Evolutionary conservation across 2,113 vertebrate genomes (phyloP), one percentile per base, ranked within the genome.

Genomic region (Grus americana): DNA sequence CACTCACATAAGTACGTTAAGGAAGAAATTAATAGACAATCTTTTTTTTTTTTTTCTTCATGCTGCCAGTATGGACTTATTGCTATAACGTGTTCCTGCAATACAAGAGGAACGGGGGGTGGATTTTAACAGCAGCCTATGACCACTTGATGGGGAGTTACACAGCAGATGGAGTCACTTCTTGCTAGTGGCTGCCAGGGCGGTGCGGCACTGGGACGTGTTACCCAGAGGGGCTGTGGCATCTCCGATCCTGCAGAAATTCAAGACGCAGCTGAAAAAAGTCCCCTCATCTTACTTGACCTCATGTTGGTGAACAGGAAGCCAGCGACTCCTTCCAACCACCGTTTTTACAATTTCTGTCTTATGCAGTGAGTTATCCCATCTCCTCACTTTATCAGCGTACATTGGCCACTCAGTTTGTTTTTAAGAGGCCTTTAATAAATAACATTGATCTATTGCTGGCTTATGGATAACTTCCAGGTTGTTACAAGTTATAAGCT

Each of bases 261-360:
- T 36, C 20, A 72, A 38, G 61, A 70, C 12, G 0, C 8, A 8
- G 36, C 15, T 30, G 15, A 1, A 4, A 18, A 65, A 73, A 72
- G 9, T 12, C 26, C 7, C 52, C 13, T 26, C 14, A 62, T 15
- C 23, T 24, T 24, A 3, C 1, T 22, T 16, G 18, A 66, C 9
- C 54, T 38, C 0, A 0, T 46, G 19, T 4, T 2, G 4, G 63
- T 0, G 1, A 93, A 6, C 3, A 4, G 23, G 34, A 52, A 67
- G 75, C 21, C 52, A 61, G 80, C 0, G 0, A 7, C 34, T n/a
- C 26, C 26, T 84, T 32, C n/a, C 49, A 27, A 65, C 7, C 16
- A 11, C 12, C 2, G 1, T 18, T 40, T 78, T 38, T 8, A 58
- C 3, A 1, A 26, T 40, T 89, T 70, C 57, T 63, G 18, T 58